phyloP scores from a whole-genome alignment of 2,113 vertebrate genomes.

The Alouatta palliata region DNA sequence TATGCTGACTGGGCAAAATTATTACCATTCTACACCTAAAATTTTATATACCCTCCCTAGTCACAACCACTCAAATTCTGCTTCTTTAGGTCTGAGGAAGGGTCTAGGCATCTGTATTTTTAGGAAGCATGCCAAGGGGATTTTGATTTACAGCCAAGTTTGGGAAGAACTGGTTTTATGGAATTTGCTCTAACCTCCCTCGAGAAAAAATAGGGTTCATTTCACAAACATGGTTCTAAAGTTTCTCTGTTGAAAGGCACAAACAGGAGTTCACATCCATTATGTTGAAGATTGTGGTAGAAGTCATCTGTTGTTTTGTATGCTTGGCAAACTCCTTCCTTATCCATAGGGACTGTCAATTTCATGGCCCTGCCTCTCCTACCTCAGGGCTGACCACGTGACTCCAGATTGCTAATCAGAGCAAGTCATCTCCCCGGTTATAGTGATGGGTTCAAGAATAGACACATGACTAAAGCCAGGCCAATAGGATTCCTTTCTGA shows the following conservation, averaged over 20 bases:
- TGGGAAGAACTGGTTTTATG: slow-evolving; percentile 8
- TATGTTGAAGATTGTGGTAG: not conserved
- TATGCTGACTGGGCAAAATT: not conserved
- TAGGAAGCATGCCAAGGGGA: slow-evolving; percentile 41
- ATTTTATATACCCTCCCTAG: not conserved
- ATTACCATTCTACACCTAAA: not conserved
- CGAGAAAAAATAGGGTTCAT: not conserved
- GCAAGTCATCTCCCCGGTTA: not conserved
- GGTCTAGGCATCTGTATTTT: slow-evolving; percentile 37
- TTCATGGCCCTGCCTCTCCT: not conserved
- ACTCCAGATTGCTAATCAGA: not conserved
- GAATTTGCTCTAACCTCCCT: slow-evolving; percentile 20
- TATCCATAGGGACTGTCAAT: not conserved
- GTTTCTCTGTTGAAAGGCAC: slow-evolving; percentile 8
- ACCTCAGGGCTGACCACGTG: not conserved
- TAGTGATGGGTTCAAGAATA: not conserved
- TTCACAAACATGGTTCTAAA: slow-evolving; percentile 47
- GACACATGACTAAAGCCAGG: not conserved
- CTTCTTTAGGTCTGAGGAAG: not conserved
- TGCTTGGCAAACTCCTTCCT: not conserved
- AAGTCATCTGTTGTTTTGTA: not conserved
- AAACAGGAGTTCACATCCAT: not conserved
- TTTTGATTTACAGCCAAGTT: slow-evolving; percentile 38
- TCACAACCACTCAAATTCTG: not conserved
- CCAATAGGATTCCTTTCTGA: not conserved